phyloP scores from a whole-genome alignment of 2,888 invertebrate species.

The Drosophila engyochracea region DNA sequence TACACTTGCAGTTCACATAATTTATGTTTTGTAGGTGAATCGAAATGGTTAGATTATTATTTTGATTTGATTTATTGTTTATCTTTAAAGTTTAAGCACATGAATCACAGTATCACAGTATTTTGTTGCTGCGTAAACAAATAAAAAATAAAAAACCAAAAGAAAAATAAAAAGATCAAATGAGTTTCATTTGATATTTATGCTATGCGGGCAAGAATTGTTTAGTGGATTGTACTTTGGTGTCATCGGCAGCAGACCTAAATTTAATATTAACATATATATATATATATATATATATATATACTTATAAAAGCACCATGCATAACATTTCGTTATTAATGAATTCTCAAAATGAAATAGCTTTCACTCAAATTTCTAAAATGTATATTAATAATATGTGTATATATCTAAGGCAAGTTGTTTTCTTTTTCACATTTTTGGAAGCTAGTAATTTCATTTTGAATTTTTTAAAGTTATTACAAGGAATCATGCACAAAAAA shows the following conservation, averaged over 20 bases:
- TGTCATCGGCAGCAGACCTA: slow-evolving; percentile 51
- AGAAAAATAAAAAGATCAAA: slow-evolving; percentile 9
- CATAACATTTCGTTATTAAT: slow-evolving; percentile 2
- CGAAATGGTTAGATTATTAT: slow-evolving; percentile 9
- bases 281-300: neutral
- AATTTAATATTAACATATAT: slow-evolving; percentile 6
- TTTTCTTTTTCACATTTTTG: slow-evolving; percentile 1
- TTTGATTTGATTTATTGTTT: slow-evolving; percentile 15
- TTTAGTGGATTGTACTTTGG: slow-evolving; percentile 62
- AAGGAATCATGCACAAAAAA: slow-evolving; percentile 30
- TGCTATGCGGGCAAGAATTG: slow-evolving; percentile 46
- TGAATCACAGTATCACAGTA: slow-evolving; percentile 62
- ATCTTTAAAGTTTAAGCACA: slow-evolving; percentile 22
- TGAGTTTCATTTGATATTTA: neutral
- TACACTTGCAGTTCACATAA: slow-evolving; percentile 63
- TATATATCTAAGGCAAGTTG: neutral
- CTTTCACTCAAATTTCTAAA: neutral
- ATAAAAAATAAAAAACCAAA: slow-evolving; percentile 11
- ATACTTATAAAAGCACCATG: slow-evolving; percentile 22
- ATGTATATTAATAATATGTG: neutral
- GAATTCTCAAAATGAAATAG: slow-evolving; percentile 17
- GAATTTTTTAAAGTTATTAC: slow-evolving; percentile 30
- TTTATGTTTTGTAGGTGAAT: slow-evolving; percentile 13
- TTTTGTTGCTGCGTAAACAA: slow-evolving; percentile 56
- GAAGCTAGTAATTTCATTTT: neutral